These are phyloP conservation scores for Catostylus mosaicus DNA, from an alignment of 30 jellyfish, hydroid and myxozoan species.

Conservation along the genomic window DNA sequence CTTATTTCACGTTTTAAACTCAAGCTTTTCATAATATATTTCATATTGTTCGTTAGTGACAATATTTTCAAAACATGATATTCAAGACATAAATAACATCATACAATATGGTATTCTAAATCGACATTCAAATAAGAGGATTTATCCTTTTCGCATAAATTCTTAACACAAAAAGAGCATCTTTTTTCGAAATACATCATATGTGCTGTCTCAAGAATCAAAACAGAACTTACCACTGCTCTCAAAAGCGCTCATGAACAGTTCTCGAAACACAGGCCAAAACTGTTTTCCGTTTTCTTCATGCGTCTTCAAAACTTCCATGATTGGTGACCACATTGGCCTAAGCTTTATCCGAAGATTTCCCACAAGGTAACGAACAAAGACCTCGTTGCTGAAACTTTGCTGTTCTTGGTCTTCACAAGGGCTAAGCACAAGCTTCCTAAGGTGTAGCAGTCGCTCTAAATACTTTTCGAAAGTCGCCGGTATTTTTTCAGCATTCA, in stretches of 20 bases:
- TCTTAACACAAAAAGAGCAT: background rate
- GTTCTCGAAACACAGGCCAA: slow-evolving; percentile 74
- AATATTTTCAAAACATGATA: too few relatives aligned
- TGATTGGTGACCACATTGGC: slow-evolving; percentile 84
- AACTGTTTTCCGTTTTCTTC: slow-evolving; percentile 63
- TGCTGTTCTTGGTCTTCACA: background rate
- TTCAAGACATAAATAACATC: background rate
- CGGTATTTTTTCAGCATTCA: slow-evolving; percentile 69
- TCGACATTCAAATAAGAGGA: background rate
- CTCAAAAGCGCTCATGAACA: slow-evolving; percentile 22
- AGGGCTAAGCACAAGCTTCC: slow-evolving; percentile 56
- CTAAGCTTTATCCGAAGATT: slow-evolving; percentile 72
- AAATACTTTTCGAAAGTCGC: slow-evolving; percentile 69
- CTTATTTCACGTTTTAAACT: background rate
- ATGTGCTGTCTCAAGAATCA: background rate
- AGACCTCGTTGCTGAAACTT: slow-evolving; percentile 36
- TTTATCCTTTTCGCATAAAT: background rate
- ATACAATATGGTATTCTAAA: background rate
- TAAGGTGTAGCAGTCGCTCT: slow-evolving; percentile 70
- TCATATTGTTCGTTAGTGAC: too few relatives aligned
- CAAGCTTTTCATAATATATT: too few relatives aligned
- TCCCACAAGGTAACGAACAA: slow-evolving; percentile 61
- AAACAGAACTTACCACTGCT: slow-evolving; percentile 9
- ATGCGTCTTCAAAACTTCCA: slow-evolving; percentile 61
- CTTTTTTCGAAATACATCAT: background rate